A percentile compares a stretch with the other conserved stretches of the same genome.
Conservation (phyloP, 2,113 vertebrate species). For the Accipiter virgatus region DNA sequence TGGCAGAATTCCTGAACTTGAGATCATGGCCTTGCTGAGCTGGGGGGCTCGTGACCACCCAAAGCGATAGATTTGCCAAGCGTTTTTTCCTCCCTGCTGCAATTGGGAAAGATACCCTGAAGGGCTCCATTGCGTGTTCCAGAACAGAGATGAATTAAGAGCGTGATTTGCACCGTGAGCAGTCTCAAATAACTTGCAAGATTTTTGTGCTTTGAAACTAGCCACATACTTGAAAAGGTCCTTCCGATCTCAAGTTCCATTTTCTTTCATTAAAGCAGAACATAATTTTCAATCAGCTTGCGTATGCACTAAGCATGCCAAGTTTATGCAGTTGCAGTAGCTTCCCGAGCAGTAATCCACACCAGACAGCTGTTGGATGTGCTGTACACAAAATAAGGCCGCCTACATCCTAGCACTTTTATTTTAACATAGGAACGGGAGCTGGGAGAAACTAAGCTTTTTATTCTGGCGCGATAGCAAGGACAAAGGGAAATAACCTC, state of each 20-base stretch:
- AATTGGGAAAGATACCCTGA: not conserved
- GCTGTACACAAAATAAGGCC: not conserved
- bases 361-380: not conserved
- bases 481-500: not conserved
- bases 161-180: not conserved
- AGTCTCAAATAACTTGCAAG: not conserved
- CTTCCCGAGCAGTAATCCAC: not conserved
- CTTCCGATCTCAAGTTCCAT: not conserved
- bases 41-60: not conserved
- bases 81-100: not conserved
- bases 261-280: not conserved
- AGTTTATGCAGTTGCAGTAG: not conserved
- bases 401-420: not conserved
- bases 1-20: not conserved
- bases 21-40: not conserved
- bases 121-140: fast-evolving
- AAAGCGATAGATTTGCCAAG: not conserved
- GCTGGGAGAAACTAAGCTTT: not conserved
- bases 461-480: not conserved
- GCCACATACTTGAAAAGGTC: not conserved
- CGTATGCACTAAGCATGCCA: fast-evolving
- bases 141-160: too few relatives aligned
- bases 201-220: not conserved
- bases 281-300: not conserved
- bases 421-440: not conserved